These are phyloP conservation scores for Terrapene triunguis DNA, from an alignment of 2,113 vertebrate species.

Conservation along the genomic window DNA sequence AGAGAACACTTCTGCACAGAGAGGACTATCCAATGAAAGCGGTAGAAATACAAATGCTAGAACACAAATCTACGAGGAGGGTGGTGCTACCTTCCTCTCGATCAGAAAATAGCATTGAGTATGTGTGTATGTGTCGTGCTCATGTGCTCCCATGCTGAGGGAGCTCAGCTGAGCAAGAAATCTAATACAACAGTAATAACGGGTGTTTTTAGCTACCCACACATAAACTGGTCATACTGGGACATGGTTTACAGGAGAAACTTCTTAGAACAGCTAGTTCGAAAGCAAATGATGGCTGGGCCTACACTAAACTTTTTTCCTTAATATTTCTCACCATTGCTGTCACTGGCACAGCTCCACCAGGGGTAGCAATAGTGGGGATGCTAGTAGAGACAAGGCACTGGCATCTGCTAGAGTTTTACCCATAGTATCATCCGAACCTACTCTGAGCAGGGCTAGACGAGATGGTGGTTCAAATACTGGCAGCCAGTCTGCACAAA, in stretches of 20 bases:
- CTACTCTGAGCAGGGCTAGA: not conserved
- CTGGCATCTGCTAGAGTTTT: not conserved
- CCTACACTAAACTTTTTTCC: fast-evolving
- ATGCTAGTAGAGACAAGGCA: not conserved
- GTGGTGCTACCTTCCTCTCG: not conserved
- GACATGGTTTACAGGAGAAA: not conserved
- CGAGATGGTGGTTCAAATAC: not conserved
- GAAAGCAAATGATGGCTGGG: fast-evolving
- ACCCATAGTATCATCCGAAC: not conserved
- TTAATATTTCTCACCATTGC: not conserved
- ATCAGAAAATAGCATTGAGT: not conserved
- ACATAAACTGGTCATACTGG: not conserved
- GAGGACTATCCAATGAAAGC: not conserved
- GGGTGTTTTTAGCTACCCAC: not conserved
- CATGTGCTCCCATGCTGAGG: fast-evolving
- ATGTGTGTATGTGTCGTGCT: not conserved
- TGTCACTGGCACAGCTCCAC: not conserved
- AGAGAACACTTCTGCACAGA: not conserved
- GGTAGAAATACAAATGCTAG: not conserved
- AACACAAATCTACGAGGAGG: not conserved
- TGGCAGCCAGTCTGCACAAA: fast-evolving
- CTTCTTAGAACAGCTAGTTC: not conserved
- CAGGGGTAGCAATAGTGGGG: not conserved
- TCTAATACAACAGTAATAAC: not conserved
- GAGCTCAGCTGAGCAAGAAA: not conserved